Percentiles rank a stretch among this genome's conserved stretches.
Evolutionary conservation across 2,113 vertebrate species (phyloP).

Genomic region (Cottus gobio): DNA sequence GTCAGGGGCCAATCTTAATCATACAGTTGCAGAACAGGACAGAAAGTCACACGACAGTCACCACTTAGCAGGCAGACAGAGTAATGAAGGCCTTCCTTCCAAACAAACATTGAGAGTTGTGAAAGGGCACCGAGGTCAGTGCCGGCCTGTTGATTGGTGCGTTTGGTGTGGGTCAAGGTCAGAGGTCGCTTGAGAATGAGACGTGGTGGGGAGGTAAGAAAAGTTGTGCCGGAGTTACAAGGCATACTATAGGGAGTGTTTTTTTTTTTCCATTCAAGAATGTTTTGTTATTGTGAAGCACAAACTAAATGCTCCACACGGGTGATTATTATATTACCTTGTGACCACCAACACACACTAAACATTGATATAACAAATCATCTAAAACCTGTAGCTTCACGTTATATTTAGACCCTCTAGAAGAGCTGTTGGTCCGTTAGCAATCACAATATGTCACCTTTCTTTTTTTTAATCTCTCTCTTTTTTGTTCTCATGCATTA

Average conservation of each 20-base stretch:
- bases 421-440: neutral
- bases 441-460: neutral
- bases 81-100: neutral
- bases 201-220: neutral
- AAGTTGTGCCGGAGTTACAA: neutral
- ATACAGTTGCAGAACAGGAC: neutral
- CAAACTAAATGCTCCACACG: neutral
- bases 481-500: neutral
- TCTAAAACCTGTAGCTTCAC: neutral
- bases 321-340: neutral
- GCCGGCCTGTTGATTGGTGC: neutral
- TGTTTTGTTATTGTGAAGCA: neutral
- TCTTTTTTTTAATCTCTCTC: no score
- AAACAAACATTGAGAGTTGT: conserved; percentile 3
- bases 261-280: neutral
- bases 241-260: neutral
- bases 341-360: neutral
- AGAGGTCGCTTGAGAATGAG: neutral
- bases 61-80: neutral
- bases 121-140: neutral
- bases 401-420: neutral
- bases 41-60: neutral
- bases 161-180: neutral
- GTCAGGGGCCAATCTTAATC: neutral
- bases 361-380: neutral